Evolutionary conservation across 2,888 invertebrate genomes (phyloP).

Genomic region (Drosophila multiciliata): DNA sequence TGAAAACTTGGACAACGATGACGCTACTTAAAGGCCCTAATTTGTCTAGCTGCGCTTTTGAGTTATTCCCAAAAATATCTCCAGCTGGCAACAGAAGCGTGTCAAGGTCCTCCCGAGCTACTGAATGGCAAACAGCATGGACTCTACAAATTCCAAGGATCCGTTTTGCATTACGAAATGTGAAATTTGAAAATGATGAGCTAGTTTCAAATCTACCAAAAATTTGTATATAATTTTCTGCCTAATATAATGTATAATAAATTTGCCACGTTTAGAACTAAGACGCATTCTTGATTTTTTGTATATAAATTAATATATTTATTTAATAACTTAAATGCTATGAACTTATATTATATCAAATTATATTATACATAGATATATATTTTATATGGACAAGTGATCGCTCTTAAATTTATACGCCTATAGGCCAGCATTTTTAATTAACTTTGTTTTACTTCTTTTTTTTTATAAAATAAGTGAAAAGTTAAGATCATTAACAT

Average conservation of each 20-base stretch:
- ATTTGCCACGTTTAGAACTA: not conserved
- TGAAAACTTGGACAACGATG: constrained; percentile 59
- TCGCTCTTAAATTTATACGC: not conserved
- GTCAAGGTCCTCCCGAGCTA: constrained; percentile 77
- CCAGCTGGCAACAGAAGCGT: constrained; percentile 80
- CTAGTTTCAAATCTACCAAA: not conserved
- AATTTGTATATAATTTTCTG: not conserved
- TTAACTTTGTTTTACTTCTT: not conserved
- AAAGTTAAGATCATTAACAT: not conserved
- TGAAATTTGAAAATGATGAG: not conserved
- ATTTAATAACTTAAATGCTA: constrained; percentile 25
- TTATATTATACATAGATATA: not conserved
- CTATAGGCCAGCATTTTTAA: not conserved
- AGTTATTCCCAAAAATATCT: constrained; percentile 48
- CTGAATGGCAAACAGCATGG: constrained; percentile 55
- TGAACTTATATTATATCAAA: constrained; percentile 1
- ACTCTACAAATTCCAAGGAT: constrained; percentile 22
- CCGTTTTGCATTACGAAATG: not conserved
- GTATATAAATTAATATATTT: constrained; percentile 47
- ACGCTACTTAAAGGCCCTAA: constrained; percentile 79
- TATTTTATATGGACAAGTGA: not conserved
- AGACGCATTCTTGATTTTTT: constrained; percentile 7
- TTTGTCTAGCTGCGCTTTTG: constrained; percentile 46
- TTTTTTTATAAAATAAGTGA: not conserved
- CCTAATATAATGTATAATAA: not conserved